Base-by-base conservation (phyloP, 2,888 invertebrate species). In the Malthinus flaveolus region DNA sequence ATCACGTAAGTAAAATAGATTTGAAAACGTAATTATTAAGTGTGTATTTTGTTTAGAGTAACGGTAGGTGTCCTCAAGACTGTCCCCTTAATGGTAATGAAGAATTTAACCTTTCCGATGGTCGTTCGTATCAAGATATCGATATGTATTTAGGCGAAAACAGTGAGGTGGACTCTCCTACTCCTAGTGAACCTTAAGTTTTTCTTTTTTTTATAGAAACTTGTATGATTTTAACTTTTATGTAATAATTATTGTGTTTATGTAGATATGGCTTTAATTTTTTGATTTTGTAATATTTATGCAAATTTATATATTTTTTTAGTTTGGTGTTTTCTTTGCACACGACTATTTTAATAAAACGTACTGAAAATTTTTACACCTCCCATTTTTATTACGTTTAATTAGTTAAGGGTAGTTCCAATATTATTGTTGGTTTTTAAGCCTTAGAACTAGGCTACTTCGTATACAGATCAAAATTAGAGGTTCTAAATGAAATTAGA, bases 11-110 rank as follows among this genome's bases (percentile, higher is more conserved):
- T 71, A 9, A 42, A n/a, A 50, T 13, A 39, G 15, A n/a, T 23
- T 47, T 3, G 12, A 11, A 15, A 42, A 39, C 31, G 13, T 55
- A 32, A 10, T 7, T 31, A 34, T 42, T 12, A 37, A 42, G 46
- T 10, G n/a, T 12, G 33, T 52, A 45, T 23, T 23, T 23, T 2
- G 42, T 35, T 32, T 58, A 75, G 75, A 71, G 70, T 58, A 73
- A 75, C 59, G 75, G 74, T 23, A 67, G 71, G 39, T 76, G 76
- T 62, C 76, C 76, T 4, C 62, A 70, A 5, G 73, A 75, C 57
- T 76, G 75, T 61, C 75, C 75, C 5, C 64, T 76, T 13, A 69
- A 75, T 61, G 73, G 73, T 12, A 57, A 67, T 32, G 64, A 71
- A 56, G 50, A 42, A 8, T 7, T 51, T 13, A 39, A 37, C 32